Conservation (phyloP, 2,797 vertebrate genomes). For the Helostoma temminkii region DNA sequence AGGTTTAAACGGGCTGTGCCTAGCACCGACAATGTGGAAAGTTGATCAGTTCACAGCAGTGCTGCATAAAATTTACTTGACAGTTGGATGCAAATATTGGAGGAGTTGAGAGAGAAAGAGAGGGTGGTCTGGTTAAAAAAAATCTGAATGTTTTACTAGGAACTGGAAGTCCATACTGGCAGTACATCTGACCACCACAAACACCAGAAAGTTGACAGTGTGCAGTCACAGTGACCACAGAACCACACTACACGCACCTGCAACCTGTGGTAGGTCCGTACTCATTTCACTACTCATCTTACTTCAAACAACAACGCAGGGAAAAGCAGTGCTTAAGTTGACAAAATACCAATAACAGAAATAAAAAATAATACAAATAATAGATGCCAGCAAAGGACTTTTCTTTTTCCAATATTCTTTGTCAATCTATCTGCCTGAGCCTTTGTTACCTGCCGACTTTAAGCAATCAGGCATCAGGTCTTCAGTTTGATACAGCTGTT, state of each 20-base stretch:
- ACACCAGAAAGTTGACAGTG: constrained; percentile 5
- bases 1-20: no score
- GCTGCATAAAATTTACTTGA: constrained; percentile 41
- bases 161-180: constrained; percentile 38
- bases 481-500: neutral
- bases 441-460: neutral
- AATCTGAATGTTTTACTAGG: constrained; percentile 13
- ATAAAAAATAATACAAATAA: no score
- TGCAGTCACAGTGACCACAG: constrained; percentile 7
- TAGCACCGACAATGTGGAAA: no score
- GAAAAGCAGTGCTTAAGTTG: no score
- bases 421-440: no score
- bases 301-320: neutral
- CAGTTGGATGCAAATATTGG: constrained; percentile 33
- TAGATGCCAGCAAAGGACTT: no score
- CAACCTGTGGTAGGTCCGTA: neutral
- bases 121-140: constrained; percentile 1
- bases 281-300: neutral
- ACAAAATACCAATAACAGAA: no score
- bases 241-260: neutral
- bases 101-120: constrained; percentile 13
- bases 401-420: no score
- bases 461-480: neutral
- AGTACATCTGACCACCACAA: constrained; percentile 39
- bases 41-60: no score